phyloP scores from a whole-genome alignment of 2,888 invertebrate species.

The Cantharis rustica region DNA sequence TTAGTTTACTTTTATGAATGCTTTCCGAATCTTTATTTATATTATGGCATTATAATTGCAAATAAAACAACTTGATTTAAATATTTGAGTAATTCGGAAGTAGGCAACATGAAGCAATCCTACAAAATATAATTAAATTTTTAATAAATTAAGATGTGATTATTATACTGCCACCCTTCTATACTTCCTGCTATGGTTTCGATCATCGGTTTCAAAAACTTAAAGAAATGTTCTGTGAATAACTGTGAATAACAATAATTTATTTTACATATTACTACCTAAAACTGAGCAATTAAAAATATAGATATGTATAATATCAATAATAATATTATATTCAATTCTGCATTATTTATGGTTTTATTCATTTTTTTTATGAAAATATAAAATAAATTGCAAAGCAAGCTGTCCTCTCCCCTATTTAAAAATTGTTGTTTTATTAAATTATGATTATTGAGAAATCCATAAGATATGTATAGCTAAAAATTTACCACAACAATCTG shows the following conservation, averaged over 20 bases:
- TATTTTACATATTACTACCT: no score
- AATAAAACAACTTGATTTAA: neutral
- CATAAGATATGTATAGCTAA: no score
- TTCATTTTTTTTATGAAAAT: no score
- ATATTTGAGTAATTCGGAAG: neutral
- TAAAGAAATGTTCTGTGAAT: slow-evolving; percentile 49
- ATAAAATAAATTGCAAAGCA: no score
- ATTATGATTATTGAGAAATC: no score
- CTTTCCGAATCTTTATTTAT: slow-evolving; percentile 26
- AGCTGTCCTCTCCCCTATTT: no score
- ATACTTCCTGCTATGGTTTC: slow-evolving; percentile 27
- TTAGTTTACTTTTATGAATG: slow-evolving; percentile 42
- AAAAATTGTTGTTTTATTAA: no score
- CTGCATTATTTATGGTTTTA: no score
- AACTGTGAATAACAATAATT: slow-evolving; percentile 9
- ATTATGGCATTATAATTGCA: neutral
- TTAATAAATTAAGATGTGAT: neutral
- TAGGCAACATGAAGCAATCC: neutral
- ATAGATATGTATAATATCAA: no score
- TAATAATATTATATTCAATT: no score
- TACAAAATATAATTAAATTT: neutral
- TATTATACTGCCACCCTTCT: neutral
- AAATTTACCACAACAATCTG: no score
- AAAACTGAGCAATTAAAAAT: no score
- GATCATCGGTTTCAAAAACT: slow-evolving; percentile 37